Percentiles rank a stretch among this genome's conserved stretches.
These are phyloP conservation scores for Conus ventricosus DNA, from an alignment of 1,140 invertebrate species.

Conservation along the genomic window DNA sequence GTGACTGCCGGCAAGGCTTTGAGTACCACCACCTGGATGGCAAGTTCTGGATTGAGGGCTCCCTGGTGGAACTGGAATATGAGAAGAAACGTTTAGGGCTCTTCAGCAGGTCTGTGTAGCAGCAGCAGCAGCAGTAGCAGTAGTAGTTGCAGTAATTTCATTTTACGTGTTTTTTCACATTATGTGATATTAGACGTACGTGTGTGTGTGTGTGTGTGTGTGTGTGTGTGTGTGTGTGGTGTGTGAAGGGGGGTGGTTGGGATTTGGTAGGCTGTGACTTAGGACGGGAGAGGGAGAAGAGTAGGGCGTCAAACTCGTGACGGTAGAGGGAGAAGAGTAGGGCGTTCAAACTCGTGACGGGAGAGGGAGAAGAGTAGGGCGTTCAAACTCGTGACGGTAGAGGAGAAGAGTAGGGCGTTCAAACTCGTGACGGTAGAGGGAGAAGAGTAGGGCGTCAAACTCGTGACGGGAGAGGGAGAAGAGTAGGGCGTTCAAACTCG, in stretches of 20 bases:
- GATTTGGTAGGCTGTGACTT: neutral
- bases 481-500: neutral
- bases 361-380: neutral
- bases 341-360: neutral
- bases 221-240: conserved; percentile 10
- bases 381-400: neutral
- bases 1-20: conserved; percentile 58
- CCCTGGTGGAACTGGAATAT: conserved; percentile 60
- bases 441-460: neutral
- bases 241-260: neutral
- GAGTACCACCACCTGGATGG: conserved; percentile 60
- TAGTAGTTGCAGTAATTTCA: too few relatives aligned
- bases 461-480: neutral
- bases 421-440: neutral
- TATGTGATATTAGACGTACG: neutral
- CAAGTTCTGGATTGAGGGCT: conserved; percentile 60
- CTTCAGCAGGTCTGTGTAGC: conserved; percentile 53
- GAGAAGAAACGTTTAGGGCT: conserved; percentile 55
- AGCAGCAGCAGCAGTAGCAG: too few relatives aligned
- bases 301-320: neutral
- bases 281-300: neutral
- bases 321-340: neutral
- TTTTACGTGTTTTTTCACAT: neutral
- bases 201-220: neutral
- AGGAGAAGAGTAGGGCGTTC: neutral